phyloP scores from a whole-genome alignment of 2,888 invertebrate genomes.

The Eupithecia inturbata region DNA sequence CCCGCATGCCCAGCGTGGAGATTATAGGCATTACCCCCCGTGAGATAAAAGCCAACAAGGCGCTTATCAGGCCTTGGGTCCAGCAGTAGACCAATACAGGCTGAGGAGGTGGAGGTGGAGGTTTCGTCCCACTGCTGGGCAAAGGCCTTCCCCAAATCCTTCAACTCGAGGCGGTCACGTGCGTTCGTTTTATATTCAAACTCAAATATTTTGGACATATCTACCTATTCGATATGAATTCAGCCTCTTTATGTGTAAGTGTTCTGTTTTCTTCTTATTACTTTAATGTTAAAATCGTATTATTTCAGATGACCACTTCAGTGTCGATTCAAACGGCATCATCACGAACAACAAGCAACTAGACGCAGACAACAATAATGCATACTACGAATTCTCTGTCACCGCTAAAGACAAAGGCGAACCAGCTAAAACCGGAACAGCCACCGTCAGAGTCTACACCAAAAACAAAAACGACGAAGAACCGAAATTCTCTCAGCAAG shows the following conservation, averaged over 20 bases:
- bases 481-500: slow-evolving; percentile 98
- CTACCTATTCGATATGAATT: not conserved
- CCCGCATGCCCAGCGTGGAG: too few relatives aligned
- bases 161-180: not conserved
- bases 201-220: not conserved
- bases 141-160: too few relatives aligned
- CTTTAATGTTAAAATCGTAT: slow-evolving; percentile 4
- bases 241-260: too few relatives aligned
- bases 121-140: not conserved
- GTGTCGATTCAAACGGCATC: slow-evolving; percentile 95
- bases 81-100: too few relatives aligned
- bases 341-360: slow-evolving; percentile 96
- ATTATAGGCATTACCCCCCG: too few relatives aligned
- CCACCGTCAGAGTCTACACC: slow-evolving; percentile 97
- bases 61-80: too few relatives aligned
- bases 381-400: slow-evolving; percentile 97
- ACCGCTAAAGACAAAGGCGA: slow-evolving; percentile 98
- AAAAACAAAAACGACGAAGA: slow-evolving; percentile 99
- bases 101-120: too few relatives aligned
- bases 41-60: too few relatives aligned
- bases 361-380: slow-evolving; percentile 98
- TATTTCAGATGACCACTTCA: slow-evolving; percentile 94
- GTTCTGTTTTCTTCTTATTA: not conserved
- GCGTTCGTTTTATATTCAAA: not conserved
- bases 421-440: slow-evolving; percentile 95